Conservation (phyloP, 2,888 invertebrate genomes). For the Mellilla xanthometata region DNA sequence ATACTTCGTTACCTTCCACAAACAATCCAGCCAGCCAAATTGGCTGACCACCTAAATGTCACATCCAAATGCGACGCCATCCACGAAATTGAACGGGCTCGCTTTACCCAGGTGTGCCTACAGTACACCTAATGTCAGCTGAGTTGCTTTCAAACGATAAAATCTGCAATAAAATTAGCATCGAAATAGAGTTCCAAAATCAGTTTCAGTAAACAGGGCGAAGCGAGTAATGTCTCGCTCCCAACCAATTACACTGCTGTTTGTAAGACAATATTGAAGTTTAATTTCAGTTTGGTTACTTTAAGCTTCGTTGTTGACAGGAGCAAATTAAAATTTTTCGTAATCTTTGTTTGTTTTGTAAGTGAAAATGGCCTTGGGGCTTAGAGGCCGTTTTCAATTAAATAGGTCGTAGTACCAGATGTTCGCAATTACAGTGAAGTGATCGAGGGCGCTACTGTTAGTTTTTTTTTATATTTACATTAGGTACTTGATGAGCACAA, state of each 20-base stretch:
- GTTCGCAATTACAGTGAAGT: too few species aligned
- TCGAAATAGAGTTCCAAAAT: constrained; percentile 53
- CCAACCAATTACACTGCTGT: constrained; percentile 53
- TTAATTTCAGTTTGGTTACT: constrained; percentile 50
- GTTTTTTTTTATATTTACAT: too few species aligned
- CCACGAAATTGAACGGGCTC: constrained; percentile 16
- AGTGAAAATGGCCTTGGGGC: constrained; percentile 4
- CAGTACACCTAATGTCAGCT: constrained; percentile 37
- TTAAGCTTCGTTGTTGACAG: constrained; percentile 30
- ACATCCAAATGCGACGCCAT: constrained; percentile 4
- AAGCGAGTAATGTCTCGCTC: constrained; percentile 46
- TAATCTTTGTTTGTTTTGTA: constrained; percentile 27
- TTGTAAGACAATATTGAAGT: constrained; percentile 58
- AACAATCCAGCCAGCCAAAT: constrained; percentile 6
- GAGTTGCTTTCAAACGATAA: constrained; percentile 46
- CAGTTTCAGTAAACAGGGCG: too few species aligned
- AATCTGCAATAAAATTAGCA: constrained; percentile 57
- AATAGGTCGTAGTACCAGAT: too few species aligned
- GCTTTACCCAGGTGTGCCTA: constrained; percentile 36
- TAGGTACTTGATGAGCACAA: too few species aligned
- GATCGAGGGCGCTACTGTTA: too few species aligned
- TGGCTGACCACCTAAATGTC: constrained; percentile 9
- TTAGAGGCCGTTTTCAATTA: constrained; percentile 2
- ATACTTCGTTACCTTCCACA: background rate
- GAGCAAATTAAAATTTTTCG: constrained; percentile 32